Base-by-base conservation (phyloP, 2,888 invertebrate species). In the Trissolcus brochymenae region DNA sequence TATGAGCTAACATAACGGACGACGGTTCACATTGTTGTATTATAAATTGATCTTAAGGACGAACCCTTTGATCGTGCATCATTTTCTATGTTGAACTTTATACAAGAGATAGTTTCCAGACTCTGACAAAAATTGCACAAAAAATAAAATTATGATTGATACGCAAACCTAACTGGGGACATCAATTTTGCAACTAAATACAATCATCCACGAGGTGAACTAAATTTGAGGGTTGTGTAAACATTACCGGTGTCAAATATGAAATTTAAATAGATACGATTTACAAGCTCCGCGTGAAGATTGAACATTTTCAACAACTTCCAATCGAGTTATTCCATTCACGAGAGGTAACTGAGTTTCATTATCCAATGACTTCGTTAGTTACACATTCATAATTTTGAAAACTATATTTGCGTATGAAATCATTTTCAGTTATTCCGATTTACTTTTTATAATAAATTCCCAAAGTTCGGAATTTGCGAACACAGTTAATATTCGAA, bases 1-100 rank as follows among this genome's bases (percentile, higher is more conserved):
- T 79, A 79, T 67, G 79, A 81, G 68, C 60, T 50, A 55, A 51
- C 75, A 56, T 59, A 66, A 68, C 60, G 61, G 59, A 54, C n/a
- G n/a, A n/a, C n/a, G n/a, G n/a, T 68, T 57, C 68, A 7, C 54
- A 29, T 17, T 41, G 7, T 41, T 41, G 16, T 43, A 56, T 56
- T 17, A n/a, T 17, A 6, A 14, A 25, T 57, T 67, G 25, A 25
- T 25, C 25, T 25, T 2, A 25, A 25, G 6, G 6, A 25, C 59
- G 46, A 60, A 54, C n/a, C 19, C 68, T 21, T 59, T 6, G 14
- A 51, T 14, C 16, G 51, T 29, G 17, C 53, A 53, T 67, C 60
- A 60, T 41, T 50, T 14, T 21, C 29, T 25, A 25, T 25, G 25
- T 25, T 25, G 25, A 25, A 19, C 19, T 19, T 19, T 2, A n/a